These are phyloP conservation scores for Drosophila pallidifrons DNA, from an alignment of 1,140 invertebrate species.

Conservation along the genomic window DNA sequence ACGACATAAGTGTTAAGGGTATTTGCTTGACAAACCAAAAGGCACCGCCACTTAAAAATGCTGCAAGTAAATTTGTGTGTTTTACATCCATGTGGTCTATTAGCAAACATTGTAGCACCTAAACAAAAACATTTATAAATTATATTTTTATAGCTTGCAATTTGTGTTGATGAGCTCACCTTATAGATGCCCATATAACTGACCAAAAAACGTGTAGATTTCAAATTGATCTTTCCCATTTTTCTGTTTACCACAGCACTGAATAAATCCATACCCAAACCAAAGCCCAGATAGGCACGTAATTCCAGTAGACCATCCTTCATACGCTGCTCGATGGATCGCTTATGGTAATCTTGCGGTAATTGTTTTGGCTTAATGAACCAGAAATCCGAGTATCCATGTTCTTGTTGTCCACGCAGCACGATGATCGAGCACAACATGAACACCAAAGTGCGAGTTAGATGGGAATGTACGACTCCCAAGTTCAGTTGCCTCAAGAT, in stretches of 20 bases:
- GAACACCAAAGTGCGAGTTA: constrained; percentile 51
- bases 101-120: constrained; percentile 47
- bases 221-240: constrained; percentile 16
- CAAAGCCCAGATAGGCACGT: constrained; percentile 48
- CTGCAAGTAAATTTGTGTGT: constrained; percentile 36
- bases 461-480: constrained; percentile 39
- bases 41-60: constrained; percentile 50
- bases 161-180: constrained; percentile 6
- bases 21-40: constrained; percentile 31
- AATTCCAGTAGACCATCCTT: constrained; percentile 31
- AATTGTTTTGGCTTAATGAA: constrained; percentile 50
- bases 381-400: constrained; percentile 57
- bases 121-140: not conserved
- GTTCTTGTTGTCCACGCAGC: constrained; percentile 34
- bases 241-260: constrained; percentile 24
- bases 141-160: too few species aligned
- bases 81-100: constrained; percentile 2
- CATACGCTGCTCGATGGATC: not conserved
- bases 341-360: constrained; percentile 27
- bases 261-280: constrained; percentile 45
- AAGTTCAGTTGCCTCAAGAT: constrained; percentile 39
- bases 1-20: constrained; percentile 51
- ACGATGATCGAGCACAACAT: constrained; percentile 56
- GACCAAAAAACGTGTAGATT: constrained; percentile 51
- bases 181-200: constrained; percentile 52